Conservation (phyloP, 1,140 invertebrate genomes). For the Sminthurides bifidus region DNA sequence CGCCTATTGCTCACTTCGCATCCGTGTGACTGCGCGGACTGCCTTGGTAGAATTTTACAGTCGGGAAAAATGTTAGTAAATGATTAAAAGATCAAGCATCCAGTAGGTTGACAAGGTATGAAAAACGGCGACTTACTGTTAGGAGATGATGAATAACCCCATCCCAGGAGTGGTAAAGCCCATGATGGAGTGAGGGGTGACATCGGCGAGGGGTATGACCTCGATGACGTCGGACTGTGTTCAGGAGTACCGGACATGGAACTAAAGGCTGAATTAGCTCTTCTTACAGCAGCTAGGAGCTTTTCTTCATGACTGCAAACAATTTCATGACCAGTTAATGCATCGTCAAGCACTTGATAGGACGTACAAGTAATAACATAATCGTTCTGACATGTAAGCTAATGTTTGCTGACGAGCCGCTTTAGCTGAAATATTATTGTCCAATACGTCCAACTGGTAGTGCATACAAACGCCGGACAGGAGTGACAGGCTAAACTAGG, state of each 20-base stretch:
- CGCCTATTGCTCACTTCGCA: neutral
- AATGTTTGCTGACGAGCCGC: too few species aligned
- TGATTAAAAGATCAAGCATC: neutral
- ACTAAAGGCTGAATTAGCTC: conserved; percentile 32
- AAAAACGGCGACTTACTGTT: conserved; percentile 26
- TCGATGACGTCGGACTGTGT: conserved; percentile 31
- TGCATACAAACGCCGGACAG: too few species aligned
- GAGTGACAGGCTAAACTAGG: too few species aligned
- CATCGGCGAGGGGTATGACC: conserved; percentile 32
- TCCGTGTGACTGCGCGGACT: neutral
- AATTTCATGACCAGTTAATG: too few species aligned
- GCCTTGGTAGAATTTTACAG: too few species aligned
- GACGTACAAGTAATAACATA: too few species aligned
- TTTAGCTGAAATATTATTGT: too few species aligned
- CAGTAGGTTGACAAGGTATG: neutral
- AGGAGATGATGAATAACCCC: conserved; percentile 30
- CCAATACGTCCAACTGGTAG: too few species aligned
- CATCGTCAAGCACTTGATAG: too few species aligned
- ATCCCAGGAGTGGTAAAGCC: conserved; percentile 31
- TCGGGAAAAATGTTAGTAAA: neutral
- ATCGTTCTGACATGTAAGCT: too few species aligned
- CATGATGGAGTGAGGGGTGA: conserved; percentile 32
- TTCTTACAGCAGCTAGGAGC: conserved; percentile 28
- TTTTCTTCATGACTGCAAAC: conserved; percentile 31
- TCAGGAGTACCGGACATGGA: conserved; percentile 31